Percentiles rank a stretch among this genome's conserved stretches.
phyloP scores from a whole-genome alignment of 2,797 vertebrate genomes.

The Oophaga sylvatica region DNA sequence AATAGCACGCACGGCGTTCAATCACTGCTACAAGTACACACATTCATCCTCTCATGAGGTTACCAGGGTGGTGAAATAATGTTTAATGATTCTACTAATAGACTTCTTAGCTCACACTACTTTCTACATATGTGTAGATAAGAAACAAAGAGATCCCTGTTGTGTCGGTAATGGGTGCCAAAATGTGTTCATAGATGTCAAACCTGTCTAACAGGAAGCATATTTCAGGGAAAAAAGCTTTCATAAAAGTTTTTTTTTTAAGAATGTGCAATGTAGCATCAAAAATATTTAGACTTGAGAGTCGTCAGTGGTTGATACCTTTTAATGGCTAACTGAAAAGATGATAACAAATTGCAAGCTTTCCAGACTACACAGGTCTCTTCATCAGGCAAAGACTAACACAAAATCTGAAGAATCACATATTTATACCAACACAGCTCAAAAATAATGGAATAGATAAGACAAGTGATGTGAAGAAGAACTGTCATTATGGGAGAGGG shows the following conservation, averaged over 20 bases:
- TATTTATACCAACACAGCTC: too few relatives aligned
- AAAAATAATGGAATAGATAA: too few relatives aligned
- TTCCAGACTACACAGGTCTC: too few relatives aligned
- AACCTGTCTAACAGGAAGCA: not conserved
- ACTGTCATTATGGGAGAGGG: too few relatives aligned
- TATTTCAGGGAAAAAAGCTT: not conserved
- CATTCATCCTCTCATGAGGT: conserved; percentile 37
- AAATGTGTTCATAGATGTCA: not conserved
- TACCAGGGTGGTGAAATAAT: conserved; percentile 32
- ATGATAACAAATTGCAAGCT: too few relatives aligned
- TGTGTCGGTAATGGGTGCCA: not conserved
- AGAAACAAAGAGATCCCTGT: conserved; percentile 13
- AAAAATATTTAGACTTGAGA: too few relatives aligned
- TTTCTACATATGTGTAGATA: conserved; percentile 22
- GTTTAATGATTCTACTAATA: conserved; percentile 16
- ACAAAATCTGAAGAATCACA: too few relatives aligned
- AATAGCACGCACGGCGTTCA: conserved; percentile 22
- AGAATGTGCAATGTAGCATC: not conserved
- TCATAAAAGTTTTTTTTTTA: not conserved
- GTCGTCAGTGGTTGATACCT: too few relatives aligned
- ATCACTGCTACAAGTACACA: conserved; percentile 14
- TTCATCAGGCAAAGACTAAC: too few relatives aligned
- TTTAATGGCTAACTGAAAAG: too few relatives aligned
- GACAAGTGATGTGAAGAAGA: too few relatives aligned
- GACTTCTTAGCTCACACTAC: conserved; percentile 22